Evolutionary conservation across 2,113 vertebrate species (phyloP), one percentile per base, ranked within the genome.

Genomic region (Panthera uncia): DNA sequence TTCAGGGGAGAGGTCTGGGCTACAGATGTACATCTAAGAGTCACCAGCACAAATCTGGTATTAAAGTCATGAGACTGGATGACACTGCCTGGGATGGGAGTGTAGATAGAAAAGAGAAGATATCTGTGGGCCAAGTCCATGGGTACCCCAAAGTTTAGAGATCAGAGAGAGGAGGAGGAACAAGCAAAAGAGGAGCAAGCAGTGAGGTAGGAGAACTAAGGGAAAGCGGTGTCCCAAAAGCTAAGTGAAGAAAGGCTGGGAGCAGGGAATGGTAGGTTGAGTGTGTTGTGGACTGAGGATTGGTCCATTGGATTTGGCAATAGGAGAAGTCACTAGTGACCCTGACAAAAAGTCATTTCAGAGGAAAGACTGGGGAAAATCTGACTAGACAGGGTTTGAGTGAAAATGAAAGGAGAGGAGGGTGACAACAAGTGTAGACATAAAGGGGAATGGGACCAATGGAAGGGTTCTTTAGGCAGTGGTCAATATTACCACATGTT

Each of bases 281-380:
- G 36, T 48, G 41, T 48, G 48, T 93, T n/a, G 61, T 15, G 6
- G 41, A 73, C 27, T 55, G 63, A 79, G 29, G 71, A 36, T 0
- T 71, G 65, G n/a, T 50, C 61, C 61, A 33, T 0, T 92, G 66
- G 61, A 74, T 94, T 61, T 83, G 80, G 89, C 71, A 81, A 76
- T 2, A 23, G 68, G 48, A 15, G 4, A 91, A 78, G 19, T 93
- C 69, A 73, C 50, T 66, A 33, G 83, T 38, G 76, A 86, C 14
- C 55, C 50, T 68, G 79, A 78, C 16, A 65, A 79, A 97, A 97
- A 81, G 61, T 16, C 52, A 78, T 55, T 73, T 89, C 50, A 79
- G 61, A 83, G 65, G 41, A 89, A 94, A 33, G 83, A 71, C 61
- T 27, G 52, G 33, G 11, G 15, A 15, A 52, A 83, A 66, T 36